phyloP scores from a whole-genome alignment of 2,797 vertebrate species.

The Picus viridis region DNA sequence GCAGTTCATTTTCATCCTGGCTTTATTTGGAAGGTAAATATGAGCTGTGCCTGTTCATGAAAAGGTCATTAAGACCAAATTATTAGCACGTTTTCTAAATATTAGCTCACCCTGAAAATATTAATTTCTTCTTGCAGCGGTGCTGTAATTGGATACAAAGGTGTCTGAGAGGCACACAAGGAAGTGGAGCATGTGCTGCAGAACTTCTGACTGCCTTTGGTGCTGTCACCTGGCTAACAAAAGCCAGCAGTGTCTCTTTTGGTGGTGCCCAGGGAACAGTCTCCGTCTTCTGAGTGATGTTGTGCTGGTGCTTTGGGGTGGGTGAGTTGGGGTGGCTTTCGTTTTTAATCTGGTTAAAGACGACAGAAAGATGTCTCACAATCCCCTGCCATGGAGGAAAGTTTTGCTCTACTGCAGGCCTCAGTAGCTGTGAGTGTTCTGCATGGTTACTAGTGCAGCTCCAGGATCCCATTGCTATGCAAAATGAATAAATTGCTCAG shows the following conservation, averaged over 20 bases:
- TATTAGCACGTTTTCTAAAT: not conserved
- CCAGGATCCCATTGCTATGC: conserved; percentile 69
- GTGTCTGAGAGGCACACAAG: accelerated
- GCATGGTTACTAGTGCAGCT: conserved; percentile 56
- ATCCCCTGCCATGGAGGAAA: not conserved
- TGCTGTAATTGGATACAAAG: not conserved
- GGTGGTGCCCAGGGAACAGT: not conserved
- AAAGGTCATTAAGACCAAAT: not conserved
- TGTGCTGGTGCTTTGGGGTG: not conserved
- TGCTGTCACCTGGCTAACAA: not conserved
- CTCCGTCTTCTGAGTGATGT: not conserved
- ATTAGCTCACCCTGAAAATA: not conserved
- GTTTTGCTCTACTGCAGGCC: conserved; percentile 19
- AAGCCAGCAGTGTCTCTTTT: not conserved
- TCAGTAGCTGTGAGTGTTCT: conserved; percentile 59
- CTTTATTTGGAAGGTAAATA: conserved; percentile 29
- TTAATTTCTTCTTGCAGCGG: not conserved
- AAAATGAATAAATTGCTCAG: conserved; percentile 65
- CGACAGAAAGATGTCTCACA: not conserved
- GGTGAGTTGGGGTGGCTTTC: not conserved
- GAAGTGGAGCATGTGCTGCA: accelerated
- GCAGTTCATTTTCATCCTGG: conserved; percentile 25
- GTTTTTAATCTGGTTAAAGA: not conserved
- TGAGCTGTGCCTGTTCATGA: not conserved
- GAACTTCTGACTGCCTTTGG: not conserved